phyloP scores from a whole-genome alignment of 2,888 invertebrate genomes.

The Erannis defoliaria region DNA sequence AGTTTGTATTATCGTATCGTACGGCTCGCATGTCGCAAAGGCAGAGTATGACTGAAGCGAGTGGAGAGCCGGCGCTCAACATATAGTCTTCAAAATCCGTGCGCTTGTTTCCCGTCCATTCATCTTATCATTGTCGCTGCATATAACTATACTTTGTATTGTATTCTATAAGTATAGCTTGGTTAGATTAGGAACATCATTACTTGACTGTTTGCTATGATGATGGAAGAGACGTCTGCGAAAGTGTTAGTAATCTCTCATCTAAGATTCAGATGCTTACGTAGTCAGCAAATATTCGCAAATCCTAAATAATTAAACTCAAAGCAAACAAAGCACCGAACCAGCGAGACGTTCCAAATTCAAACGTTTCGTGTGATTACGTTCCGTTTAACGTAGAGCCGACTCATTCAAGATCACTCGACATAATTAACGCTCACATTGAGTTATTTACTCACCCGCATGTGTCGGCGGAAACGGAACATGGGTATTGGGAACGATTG shows the following conservation, averaged over 20 bases:
- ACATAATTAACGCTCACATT: constrained; percentile 79
- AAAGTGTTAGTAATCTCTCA: constrained; percentile 18
- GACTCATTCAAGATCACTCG: constrained; percentile 77
- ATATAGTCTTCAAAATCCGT: no score
- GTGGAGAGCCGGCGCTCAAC: no score
- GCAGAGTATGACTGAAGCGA: no score
- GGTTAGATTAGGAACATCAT: background rate
- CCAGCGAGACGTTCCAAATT: constrained; percentile 59
- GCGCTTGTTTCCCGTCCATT: no score
- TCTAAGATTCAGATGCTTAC: constrained; percentile 15
- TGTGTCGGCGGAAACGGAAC: constrained; percentile 71
- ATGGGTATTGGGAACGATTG: constrained; percentile 59
- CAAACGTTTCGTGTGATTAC: constrained; percentile 66
- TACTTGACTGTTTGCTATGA: background rate
- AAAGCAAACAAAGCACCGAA: constrained; percentile 33
- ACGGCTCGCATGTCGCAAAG: no score
- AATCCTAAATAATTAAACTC: constrained; percentile 38
- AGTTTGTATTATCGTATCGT: no score
- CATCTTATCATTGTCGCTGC: no score
- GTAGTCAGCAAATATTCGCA: constrained; percentile 27
- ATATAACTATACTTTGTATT: no score
- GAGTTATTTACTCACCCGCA: constrained; percentile 84
- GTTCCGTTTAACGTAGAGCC: constrained; percentile 62
- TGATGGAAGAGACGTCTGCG: background rate
- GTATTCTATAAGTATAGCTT: background rate